These are phyloP conservation scores for Blastomussa wellsi DNA, from an alignment of 92 coral and sea anemone genomes.

Conservation along the genomic window DNA sequence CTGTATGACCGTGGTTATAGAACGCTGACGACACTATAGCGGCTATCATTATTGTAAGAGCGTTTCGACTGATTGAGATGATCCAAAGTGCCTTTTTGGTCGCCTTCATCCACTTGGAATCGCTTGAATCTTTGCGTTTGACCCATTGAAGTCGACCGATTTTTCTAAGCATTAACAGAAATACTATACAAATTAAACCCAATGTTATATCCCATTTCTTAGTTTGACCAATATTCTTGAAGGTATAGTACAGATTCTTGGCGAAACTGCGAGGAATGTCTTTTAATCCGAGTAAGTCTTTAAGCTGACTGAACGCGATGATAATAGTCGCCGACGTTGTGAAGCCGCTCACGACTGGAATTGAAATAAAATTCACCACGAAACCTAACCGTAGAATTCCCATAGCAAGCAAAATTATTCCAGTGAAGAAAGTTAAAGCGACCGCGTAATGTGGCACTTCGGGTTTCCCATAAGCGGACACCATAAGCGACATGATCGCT, in stretches of 20 bases:
- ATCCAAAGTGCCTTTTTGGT: constrained; percentile 83
- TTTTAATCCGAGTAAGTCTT: constrained; percentile 81
- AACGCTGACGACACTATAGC: constrained; percentile 66
- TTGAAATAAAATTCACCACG: constrained; percentile 90
- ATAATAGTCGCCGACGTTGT: constrained; percentile 96
- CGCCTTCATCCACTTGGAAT: constrained; percentile 60
- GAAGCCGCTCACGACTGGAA: constrained; percentile 91
- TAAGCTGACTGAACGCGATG: constrained; percentile 91
- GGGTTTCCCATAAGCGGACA: constrained; percentile 88
- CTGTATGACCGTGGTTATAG: constrained; percentile 70
- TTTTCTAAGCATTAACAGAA: constrained; percentile 65
- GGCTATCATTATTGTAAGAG: constrained; percentile 75
- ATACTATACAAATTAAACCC: constrained; percentile 74
- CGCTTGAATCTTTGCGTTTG: constrained; percentile 52
- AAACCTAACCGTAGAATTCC: constrained; percentile 92
- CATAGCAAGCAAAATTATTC: constrained; percentile 84
- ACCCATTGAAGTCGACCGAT: constrained; percentile 85
- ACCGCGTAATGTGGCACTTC: constrained; percentile 79
- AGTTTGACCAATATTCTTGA: constrained; percentile 80
- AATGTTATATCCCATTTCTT: constrained; percentile 82
- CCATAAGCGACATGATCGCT: constrained; percentile 95
- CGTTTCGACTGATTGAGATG: constrained; percentile 81
- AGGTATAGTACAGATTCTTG: constrained; percentile 77
- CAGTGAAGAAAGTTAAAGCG: constrained; percentile 78
- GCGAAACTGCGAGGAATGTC: constrained; percentile 84